Percentiles rank a stretch among this genome's conserved stretches.
Conservation (phyloP, 2,113 vertebrate genomes). For the Microtus pennsylvanicus region DNA sequence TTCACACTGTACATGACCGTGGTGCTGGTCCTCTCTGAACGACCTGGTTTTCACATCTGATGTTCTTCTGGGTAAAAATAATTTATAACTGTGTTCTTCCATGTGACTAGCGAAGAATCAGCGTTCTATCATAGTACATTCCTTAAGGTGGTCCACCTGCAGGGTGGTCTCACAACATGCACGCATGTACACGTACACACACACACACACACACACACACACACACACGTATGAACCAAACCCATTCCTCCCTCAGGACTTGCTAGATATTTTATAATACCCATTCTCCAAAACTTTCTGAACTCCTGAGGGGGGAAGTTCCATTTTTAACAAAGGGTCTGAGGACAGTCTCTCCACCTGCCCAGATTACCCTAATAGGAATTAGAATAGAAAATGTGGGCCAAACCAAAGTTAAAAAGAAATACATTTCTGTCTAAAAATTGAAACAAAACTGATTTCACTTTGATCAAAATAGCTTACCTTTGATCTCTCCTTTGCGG, state of each 20-base stretch:
- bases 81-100: not conserved
- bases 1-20: not conserved
- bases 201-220: not conserved
- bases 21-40: not conserved
- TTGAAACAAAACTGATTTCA: conserved; percentile 68
- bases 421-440: conserved; percentile 58
- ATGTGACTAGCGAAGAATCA: not conserved
- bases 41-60: conserved; percentile 25
- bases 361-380: conserved; percentile 42
- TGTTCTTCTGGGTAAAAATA: not conserved
- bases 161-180: not conserved
- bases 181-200: not conserved
- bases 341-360: not conserved
- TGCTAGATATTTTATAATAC: not conserved
- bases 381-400: conserved; percentile 44
- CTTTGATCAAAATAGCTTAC: conserved; percentile 87
- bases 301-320: not conserved
- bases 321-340: conserved; percentile 11
- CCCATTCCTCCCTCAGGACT: not conserved
- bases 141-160: not conserved
- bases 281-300: conserved; percentile 18
- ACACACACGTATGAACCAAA: not conserved
- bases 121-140: not conserved
- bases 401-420: conserved; percentile 62
- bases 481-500: conserved; percentile 92